These are phyloP conservation scores for Metellina segmentata DNA, from an alignment of 2,888 invertebrate species.

Conservation along the genomic window DNA sequence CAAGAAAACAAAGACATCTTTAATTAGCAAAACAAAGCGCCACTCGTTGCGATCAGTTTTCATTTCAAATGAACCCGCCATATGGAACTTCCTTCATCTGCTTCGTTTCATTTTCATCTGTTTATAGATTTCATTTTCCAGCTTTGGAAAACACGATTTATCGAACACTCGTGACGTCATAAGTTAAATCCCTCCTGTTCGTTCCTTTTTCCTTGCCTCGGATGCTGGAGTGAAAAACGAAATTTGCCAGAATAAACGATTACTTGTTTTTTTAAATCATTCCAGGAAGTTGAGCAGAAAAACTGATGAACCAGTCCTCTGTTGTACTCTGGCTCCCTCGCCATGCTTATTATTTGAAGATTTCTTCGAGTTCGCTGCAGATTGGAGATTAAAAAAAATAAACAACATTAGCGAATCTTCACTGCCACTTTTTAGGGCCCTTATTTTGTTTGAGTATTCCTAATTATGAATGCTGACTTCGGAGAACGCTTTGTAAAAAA, in stretches of 20 bases:
- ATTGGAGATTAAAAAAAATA: background rate
- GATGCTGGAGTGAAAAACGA: background rate
- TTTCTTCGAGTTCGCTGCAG: background rate
- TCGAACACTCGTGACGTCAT: slow-evolving; percentile 6
- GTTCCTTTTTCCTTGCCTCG: too few species aligned
- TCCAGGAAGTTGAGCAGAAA: slow-evolving; percentile 7
- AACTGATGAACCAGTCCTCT: slow-evolving; percentile 5
- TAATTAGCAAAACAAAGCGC: too few species aligned
- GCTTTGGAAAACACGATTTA: background rate
- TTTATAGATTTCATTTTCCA: slow-evolving; percentile 8
- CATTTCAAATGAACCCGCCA: too few species aligned
- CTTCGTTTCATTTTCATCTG: background rate
- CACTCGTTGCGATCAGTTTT: too few species aligned
- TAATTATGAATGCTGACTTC: slow-evolving; percentile 1
- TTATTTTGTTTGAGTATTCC: slow-evolving; percentile 4
- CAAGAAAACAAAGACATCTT: too few species aligned
- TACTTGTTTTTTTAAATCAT: slow-evolving; percentile 26
- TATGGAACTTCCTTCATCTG: background rate
- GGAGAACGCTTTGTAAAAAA: background rate
- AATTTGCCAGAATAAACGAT: slow-evolving; percentile 33
- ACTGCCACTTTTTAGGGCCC: background rate
- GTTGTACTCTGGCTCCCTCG: background rate
- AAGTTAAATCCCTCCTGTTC: background rate
- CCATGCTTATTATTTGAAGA: slow-evolving; percentile 11
- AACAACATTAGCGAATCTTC: background rate